Evolutionary conservation across 2,888 invertebrate species (phyloP), one percentile per base, ranked within the genome.

Genomic region (Xanthia icteritia): DNA sequence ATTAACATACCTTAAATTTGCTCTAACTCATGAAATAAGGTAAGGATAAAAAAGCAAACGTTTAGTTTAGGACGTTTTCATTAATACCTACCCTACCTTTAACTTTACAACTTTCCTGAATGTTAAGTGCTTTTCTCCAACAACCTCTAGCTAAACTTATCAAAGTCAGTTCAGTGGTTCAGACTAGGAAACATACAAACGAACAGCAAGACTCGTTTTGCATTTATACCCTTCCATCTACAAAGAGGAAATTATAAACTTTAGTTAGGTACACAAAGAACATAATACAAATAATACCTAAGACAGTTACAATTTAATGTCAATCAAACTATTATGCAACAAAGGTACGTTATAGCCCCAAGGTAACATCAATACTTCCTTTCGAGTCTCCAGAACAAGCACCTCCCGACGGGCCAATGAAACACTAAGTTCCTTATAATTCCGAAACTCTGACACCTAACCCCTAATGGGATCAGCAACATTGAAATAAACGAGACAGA

Each of bases 281-380:
- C 54, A 45, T 20, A 27, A 66, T 15, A 48, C 58, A 61, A 51
- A 68, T 48, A 69, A 39, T 69, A 42, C 60, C 45, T 42, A 15
- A 80, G 66, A 73, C 65, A 58, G 56, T n/a, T 81, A 36, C 60
- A 81, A 82, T 74, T 68, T 48, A 61, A 61, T 81, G 64, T 71
- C 82, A 67, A 85, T 81, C 73, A 81, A 77, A 73, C 77, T 73
- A 58, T 71, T 60, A n/a, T 17, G n/a, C 17, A 65, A 68, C 60
- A 61, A 73, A 56, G 63, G 63, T 60, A 61, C 13, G n/a, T 9
- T 63, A 48, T 36, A 67, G 23, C 56, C 60, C n/a, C 45, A 27
- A 76, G 56, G 27, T 65, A 61, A 73, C 68, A 70, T 73, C 48
- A 85, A 77, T 61, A 64, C 8, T 42, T 61, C 56, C 56, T 23